Base-by-base conservation (phyloP, 2,888 invertebrate genomes). In the Andrena dorsata region DNA sequence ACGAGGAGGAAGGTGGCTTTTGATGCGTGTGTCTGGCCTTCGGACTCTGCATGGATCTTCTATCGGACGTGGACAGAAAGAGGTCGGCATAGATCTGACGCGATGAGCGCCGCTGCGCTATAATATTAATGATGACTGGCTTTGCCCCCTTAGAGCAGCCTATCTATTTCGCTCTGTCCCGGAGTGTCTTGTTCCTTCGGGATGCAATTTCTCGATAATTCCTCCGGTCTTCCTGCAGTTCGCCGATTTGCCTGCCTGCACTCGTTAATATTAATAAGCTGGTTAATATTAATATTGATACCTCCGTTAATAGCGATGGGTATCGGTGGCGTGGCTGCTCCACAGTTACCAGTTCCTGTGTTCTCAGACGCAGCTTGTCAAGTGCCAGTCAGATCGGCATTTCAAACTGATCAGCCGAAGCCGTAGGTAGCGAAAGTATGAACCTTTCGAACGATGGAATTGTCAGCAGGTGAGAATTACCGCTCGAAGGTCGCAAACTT, bases 61-160 rank as follows among this genome's bases (percentile, higher is more conserved):
- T 86, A 87, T 87, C 88, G 75, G 83, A 83, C 84, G 82, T 82
- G 88, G 88, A 90, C 88, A 90, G 89, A 90, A 90, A 90, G 91
- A 91, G 90, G 91, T 90, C 92, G 92, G 92, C 91, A 90, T 91
- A 92, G 92, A 92, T 92, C 92, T 92, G 92, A 92, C 90, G 92
- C 90, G 91, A 91, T 89, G 91, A 89, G 88, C 91, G 89, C 86
- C 90, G 89, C 87, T 88, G 90, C 86, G 88, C 88, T 89, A 85
- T 91, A 91, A 92, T 92, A 93, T 93, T 93, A 92, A 93, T 92
- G 92, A 93, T 92, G 90, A 90, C 91, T 90, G 83, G 90, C 85
- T 83, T 83, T 70, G 79, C 76, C 82, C 81, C 83, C 79, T 73
- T 82, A 82, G 81, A 82, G 69, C 69, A 86, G 84, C 82, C 87